A percentile compares a stretch with the other conserved stretches of the same genome.
Evolutionary conservation across 2,113 vertebrate species (phyloP).

Genomic region (Elephantulus edwardii): DNA sequence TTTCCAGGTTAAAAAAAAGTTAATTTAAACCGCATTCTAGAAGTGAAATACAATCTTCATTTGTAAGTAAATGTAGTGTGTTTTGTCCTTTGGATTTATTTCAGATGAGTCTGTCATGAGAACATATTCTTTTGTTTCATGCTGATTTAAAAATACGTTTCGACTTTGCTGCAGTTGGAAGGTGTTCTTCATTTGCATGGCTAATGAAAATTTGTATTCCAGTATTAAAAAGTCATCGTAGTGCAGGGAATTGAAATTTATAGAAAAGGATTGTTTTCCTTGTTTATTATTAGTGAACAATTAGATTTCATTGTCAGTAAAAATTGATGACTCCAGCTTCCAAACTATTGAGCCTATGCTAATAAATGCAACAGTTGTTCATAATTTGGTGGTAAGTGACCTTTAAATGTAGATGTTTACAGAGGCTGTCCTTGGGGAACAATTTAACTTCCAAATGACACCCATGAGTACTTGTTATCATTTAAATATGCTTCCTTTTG

Average conservation of each 20-base stretch:
- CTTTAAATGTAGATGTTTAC: constrained; percentile 85
- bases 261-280: constrained; percentile 72
- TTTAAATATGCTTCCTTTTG: constrained; percentile 87
- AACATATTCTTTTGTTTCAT: neutral
- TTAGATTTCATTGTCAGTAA: constrained; percentile 83
- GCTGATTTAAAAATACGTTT: neutral
- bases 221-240: neutral
- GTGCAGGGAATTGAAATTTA: constrained; percentile 51
- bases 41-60: neutral
- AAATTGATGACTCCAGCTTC: constrained; percentile 82
- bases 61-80: neutral
- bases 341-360: constrained; percentile 83
- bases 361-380: constrained; percentile 90
- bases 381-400: constrained; percentile 87
- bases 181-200: neutral
- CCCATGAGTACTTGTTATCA: constrained; percentile 85
- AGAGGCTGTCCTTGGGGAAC: constrained; percentile 82
- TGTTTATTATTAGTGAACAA: constrained; percentile 59
- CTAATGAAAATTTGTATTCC: neutral
- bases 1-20: neutral
- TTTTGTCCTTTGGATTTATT: constrained; percentile 14
- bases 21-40: neutral
- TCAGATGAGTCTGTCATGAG: neutral
- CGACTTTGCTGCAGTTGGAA: neutral
- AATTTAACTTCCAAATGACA: constrained; percentile 89